Conservation (phyloP, 2,888 invertebrate genomes). For the Aricia artaxerxes region DNA sequence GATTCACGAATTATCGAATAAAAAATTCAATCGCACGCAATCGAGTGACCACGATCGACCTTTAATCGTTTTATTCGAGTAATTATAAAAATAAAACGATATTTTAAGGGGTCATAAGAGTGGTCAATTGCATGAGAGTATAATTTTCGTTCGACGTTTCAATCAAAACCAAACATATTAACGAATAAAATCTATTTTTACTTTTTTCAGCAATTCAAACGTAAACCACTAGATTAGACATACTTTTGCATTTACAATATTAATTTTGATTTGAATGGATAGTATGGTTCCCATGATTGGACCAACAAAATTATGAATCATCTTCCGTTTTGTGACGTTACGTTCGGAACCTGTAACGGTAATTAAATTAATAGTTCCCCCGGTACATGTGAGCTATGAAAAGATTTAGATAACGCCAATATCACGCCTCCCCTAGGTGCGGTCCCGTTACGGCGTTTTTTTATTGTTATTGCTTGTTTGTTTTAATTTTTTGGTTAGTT, state of each 20-base stretch:
- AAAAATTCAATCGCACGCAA: conserved; percentile 31
- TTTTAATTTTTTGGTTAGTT: background rate
- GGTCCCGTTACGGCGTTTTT: conserved; percentile 47
- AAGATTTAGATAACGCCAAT: conserved; percentile 76
- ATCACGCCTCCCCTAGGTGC: conserved; percentile 71
- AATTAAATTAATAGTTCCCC: conserved; percentile 78
- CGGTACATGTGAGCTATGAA: conserved; percentile 74
- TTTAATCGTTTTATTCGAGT: conserved; percentile 23
- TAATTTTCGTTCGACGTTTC: background rate
- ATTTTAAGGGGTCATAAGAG: background rate
- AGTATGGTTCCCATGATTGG: background rate
- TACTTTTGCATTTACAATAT: no score
- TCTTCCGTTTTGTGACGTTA: background rate
- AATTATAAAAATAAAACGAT: conserved; percentile 24
- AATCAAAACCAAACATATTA: background rate
- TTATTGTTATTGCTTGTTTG: conserved; percentile 39
- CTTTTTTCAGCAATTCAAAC: no score
- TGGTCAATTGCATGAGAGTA: background rate
- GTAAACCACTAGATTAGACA: no score
- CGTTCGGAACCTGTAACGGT: conserved; percentile 52
- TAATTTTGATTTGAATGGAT: no score
- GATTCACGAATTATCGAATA: conserved; percentile 29
- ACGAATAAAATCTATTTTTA: no score
- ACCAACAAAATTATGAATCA: background rate
- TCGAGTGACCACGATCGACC: conserved; percentile 20